Conservation (phyloP, 2,797 vertebrate species). For the Anguilla marmorata region DNA sequence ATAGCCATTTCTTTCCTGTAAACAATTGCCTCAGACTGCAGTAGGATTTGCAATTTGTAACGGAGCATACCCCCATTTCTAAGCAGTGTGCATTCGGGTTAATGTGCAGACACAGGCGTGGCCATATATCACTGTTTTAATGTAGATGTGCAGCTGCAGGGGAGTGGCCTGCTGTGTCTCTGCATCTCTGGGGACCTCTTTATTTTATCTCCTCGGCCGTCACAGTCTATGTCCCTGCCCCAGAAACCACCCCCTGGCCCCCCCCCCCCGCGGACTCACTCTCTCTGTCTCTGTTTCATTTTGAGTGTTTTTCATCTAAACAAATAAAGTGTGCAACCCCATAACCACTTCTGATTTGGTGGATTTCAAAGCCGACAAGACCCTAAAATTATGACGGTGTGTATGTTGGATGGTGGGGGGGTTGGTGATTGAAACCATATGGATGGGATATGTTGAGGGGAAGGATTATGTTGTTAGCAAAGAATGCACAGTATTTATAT, state of each 20-base stretch:
- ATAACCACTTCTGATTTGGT: not conserved
- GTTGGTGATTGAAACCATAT: slow-evolving; percentile 28
- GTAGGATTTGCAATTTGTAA: not conserved
- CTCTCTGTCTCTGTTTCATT: not conserved
- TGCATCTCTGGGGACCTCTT: not conserved
- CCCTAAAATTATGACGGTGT: not conserved
- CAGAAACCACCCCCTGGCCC: not conserved
- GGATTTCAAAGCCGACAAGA: not conserved
- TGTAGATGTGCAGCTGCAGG: slow-evolving; percentile 9
- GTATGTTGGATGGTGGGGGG: not conserved
- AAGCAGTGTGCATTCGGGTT: not conserved
- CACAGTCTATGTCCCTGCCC: not conserved
- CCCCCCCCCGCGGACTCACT: not conserved
- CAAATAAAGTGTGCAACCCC: slow-evolving; percentile 25
- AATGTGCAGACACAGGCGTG: not conserved
- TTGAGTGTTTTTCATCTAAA: slow-evolving; percentile 4
- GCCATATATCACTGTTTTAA: not conserved
- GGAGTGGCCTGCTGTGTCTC: not conserved
- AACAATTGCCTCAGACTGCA: not conserved
- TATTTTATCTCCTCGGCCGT: not conserved
- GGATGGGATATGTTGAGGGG: not conserved
- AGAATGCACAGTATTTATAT: slow-evolving; percentile 12
- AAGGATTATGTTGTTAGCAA: slow-evolving; percentile 11
- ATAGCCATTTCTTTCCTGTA: not conserved
- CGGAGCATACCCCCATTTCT: not conserved